phyloP scores from a whole-genome alignment of 2,113 vertebrate species.

The Peucedramus taeniatus region DNA sequence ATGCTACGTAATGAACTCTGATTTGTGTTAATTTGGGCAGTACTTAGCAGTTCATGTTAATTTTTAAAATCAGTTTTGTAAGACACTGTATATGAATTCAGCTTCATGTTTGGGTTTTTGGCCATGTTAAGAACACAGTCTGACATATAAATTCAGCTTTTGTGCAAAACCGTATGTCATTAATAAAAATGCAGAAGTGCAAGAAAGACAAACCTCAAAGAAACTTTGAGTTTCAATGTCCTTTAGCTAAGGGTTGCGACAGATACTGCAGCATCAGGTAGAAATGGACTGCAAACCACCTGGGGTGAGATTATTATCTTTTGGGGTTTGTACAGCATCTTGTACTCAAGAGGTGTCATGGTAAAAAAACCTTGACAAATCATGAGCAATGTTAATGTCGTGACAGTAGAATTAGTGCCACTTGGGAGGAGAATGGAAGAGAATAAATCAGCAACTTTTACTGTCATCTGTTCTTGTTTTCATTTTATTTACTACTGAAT shows the following conservation, averaged over 20 bases:
- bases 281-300: background rate
- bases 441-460: background rate
- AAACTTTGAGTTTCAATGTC: background rate
- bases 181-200: background rate
- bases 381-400: background rate
- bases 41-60: constrained; percentile 60
- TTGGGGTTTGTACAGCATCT: background rate
- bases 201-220: background rate
- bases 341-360: fast-evolving
- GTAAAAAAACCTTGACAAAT: background rate
- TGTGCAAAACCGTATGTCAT: background rate
- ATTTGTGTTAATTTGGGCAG: constrained; percentile 69
- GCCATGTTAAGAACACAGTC: background rate
- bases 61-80: constrained; percentile 50
- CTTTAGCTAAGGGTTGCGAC: background rate
- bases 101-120: background rate
- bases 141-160: background rate
- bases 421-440: background rate
- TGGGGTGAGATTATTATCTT: background rate
- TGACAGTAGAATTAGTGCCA: background rate
- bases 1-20: constrained; percentile 62
- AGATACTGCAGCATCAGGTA: background rate
- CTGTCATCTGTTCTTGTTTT: background rate
- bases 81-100: constrained; percentile 6
- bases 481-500: background rate